phyloP scores from a whole-genome alignment of 2,113 vertebrate genomes.

The Chunga burmeisteri region DNA sequence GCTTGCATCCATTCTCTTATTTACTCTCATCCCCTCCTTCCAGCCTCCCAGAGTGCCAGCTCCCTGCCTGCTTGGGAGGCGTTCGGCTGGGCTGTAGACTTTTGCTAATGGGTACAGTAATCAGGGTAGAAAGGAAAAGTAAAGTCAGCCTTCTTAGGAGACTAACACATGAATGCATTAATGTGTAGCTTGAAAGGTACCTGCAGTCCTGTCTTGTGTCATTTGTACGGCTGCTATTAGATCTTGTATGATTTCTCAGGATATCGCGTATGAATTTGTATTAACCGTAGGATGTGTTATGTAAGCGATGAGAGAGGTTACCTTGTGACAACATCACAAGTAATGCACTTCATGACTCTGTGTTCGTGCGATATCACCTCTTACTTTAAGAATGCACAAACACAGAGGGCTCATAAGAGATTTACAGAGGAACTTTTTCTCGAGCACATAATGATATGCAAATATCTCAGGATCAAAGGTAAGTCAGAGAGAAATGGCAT shows the following conservation, averaged over 20 bases:
- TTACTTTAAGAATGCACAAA: background rate
- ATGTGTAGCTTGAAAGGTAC: background rate
- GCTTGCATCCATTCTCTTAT: background rate
- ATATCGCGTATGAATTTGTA: background rate
- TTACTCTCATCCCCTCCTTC: background rate
- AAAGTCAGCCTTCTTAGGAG: background rate
- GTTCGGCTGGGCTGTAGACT: background rate
- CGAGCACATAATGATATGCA: slow-evolving; percentile 43
- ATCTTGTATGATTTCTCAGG: background rate
- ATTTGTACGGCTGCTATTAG: background rate
- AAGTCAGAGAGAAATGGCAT: slow-evolving; percentile 61
- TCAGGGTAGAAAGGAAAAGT: background rate
- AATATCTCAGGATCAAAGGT: slow-evolving; percentile 64
- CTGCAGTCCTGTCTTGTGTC: background rate
- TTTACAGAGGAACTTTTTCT: background rate
- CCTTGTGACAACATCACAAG: background rate
- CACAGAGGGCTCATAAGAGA: background rate
- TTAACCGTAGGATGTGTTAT: background rate
- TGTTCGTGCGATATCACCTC: background rate
- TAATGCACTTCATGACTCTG: background rate
- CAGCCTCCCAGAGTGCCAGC: background rate
- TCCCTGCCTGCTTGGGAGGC: background rate
- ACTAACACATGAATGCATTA: background rate
- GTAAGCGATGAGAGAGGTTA: background rate
- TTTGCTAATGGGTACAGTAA: background rate